Evolutionary conservation across 2,888 invertebrate genomes (phyloP).

Genomic region (Cephus sareptanus): DNA sequence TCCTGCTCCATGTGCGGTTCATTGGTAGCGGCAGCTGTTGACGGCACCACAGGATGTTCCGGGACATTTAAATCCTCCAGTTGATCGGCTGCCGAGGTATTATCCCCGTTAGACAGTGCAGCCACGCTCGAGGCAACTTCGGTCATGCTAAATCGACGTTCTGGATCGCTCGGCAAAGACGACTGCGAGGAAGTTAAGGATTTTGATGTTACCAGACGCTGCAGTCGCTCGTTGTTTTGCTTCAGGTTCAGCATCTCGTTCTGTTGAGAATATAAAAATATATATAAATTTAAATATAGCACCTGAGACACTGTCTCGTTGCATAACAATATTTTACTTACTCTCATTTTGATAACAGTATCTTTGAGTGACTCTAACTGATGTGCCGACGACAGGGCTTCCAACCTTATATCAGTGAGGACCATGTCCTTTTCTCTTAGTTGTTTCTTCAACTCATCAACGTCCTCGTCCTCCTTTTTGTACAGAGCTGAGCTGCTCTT

Average conservation of each 20-base stretch:
- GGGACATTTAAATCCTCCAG: conserved; percentile 55
- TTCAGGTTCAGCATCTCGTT: conserved; percentile 96
- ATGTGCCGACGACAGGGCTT: conserved; percentile 96
- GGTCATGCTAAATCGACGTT: conserved; percentile 66
- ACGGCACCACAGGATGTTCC: conserved; percentile 48
- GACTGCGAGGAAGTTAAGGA: conserved; percentile 70
- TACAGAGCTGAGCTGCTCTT: conserved; percentile 60
- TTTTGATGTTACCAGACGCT: conserved; percentile 79
- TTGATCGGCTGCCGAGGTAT: conserved; percentile 46
- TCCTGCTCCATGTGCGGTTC: conserved; percentile 67
- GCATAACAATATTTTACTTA: conserved; percentile 63
- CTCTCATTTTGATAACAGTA: conserved; percentile 96
- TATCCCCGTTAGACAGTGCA: conserved; percentile 55
- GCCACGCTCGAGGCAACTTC: conserved; percentile 59
- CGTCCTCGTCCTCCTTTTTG: conserved; percentile 64
- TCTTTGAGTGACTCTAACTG: conserved; percentile 96
- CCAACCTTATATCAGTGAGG: conserved; percentile 94
- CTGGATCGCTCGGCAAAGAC: conserved; percentile 64
- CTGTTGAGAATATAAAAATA: conserved; percentile 64
- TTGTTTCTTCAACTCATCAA: conserved; percentile 90
- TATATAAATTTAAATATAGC: background rate
- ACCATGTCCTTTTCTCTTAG: conserved; percentile 96
- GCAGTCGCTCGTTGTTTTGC: conserved; percentile 95
- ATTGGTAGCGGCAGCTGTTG: conserved; percentile 38
- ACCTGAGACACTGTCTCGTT: background rate